A percentile compares a stretch with the other conserved stretches of the same genome.
phyloP scores from a whole-genome alignment of 2,113 vertebrate species.

The Stegostoma tigrinum region DNA sequence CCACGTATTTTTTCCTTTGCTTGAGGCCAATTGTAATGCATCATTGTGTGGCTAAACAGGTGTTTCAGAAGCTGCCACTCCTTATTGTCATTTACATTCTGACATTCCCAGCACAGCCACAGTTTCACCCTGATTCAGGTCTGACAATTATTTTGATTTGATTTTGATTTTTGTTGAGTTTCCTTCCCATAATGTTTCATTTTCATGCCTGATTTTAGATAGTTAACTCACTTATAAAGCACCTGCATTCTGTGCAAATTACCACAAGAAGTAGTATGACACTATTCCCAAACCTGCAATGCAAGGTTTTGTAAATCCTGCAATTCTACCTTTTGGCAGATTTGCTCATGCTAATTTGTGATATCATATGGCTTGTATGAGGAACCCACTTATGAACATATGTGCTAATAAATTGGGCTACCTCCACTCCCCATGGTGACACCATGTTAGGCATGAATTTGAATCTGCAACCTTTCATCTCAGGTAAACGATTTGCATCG shows the following conservation, averaged over 20 bases:
- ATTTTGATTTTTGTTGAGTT: background rate
- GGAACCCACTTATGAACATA: background rate
- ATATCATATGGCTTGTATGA: background rate
- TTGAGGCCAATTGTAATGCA: background rate
- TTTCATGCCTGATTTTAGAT: background rate
- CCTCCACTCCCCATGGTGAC: background rate
- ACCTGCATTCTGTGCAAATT: background rate
- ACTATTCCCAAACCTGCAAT: background rate
- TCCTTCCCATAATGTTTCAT: background rate
- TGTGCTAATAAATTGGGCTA: background rate
- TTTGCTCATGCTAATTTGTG: background rate
- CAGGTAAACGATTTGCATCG: conserved; percentile 93
- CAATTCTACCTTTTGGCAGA: background rate
- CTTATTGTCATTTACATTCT: too few relatives aligned
- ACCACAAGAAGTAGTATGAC: background rate
- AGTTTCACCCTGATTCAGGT: background rate
- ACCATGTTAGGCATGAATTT: background rate
- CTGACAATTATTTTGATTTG: background rate
- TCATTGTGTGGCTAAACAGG: background rate
- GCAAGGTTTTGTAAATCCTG: background rate
- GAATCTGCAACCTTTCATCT: background rate
- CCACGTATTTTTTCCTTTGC: background rate
- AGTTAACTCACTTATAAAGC: background rate
- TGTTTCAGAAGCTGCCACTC: background rate
- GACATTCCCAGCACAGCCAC: background rate